These are phyloP conservation scores for Neoaliturus tenellus DNA, from an alignment of 2,888 invertebrate genomes.

Conservation along the genomic window DNA sequence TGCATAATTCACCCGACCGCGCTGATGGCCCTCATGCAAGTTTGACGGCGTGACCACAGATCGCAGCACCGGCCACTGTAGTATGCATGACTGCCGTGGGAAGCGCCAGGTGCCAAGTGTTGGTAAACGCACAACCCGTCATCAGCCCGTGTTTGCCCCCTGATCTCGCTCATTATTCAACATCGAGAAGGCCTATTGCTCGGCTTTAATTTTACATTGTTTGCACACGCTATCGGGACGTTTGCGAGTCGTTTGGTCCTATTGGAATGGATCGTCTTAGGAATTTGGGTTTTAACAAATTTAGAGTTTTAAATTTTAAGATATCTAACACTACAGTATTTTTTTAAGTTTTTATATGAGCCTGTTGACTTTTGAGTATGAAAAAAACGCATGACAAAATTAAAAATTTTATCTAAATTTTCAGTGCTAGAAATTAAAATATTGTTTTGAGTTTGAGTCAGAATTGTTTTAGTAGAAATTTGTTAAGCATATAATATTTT, in stretches of 20 bases:
- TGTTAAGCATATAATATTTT: too few relatives aligned
- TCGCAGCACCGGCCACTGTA: not conserved
- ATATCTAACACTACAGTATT: too few relatives aligned
- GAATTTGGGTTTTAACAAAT: too few relatives aligned
- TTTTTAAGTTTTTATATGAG: too few relatives aligned
- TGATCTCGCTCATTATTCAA: slow-evolving; percentile 24
- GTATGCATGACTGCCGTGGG: slow-evolving; percentile 16
- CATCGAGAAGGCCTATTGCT: not conserved
- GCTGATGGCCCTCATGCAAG: not conserved
- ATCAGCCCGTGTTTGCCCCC: not conserved
- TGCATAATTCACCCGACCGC: not conserved
- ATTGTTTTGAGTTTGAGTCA: too few relatives aligned
- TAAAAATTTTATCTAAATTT: too few relatives aligned
- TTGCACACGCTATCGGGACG: not conserved
- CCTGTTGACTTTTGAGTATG: too few relatives aligned
- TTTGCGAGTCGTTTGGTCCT: not conserved
- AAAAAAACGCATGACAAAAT: too few relatives aligned
- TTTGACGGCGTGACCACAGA: not conserved
- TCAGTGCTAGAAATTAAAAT: too few relatives aligned
- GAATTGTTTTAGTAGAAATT: too few relatives aligned
- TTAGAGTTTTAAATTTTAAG: too few relatives aligned
- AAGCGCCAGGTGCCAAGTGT: not conserved
- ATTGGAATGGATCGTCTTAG: too few relatives aligned
- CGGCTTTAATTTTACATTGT: not conserved
- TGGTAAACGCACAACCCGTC: not conserved